A percentile compares a stretch with the other conserved stretches of the same genome.
Conservation (phyloP, 2,113 vertebrate genomes). For the Pedionomus torquatus region DNA sequence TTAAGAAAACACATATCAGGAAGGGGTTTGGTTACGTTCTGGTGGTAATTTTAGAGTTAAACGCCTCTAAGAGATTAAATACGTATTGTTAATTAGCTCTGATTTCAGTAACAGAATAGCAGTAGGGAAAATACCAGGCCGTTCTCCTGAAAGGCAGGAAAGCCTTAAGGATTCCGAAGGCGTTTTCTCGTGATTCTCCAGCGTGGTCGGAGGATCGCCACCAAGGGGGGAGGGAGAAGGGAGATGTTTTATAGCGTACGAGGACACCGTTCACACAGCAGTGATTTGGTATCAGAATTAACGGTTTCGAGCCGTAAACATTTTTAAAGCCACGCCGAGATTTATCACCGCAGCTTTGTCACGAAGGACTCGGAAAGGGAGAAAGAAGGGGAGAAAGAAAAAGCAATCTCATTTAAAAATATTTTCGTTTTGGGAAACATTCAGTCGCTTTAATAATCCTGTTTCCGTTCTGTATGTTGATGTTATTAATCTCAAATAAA, state of each 20-base stretch:
- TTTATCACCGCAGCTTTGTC: background rate
- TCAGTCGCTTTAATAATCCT: constrained; percentile 50
- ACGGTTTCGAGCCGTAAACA: background rate
- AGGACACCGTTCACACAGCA: background rate
- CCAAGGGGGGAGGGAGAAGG: too few species aligned
- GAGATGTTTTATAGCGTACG: background rate
- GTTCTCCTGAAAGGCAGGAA: background rate
- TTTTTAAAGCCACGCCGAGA: background rate
- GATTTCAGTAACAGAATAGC: background rate
- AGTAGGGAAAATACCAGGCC: background rate
- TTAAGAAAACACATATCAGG: rapidly evolving
- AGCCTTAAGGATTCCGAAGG: background rate
- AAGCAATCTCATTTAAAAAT: constrained; percentile 61
- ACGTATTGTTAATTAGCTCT: background rate
- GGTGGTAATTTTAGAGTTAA: background rate
- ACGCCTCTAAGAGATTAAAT: background rate
- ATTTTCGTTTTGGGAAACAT: constrained; percentile 71
- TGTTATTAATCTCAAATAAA: constrained; percentile 85
- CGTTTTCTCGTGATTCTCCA: background rate
- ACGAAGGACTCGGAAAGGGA: background rate
- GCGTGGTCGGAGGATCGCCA: background rate
- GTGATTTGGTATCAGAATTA: background rate
- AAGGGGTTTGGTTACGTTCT: background rate
- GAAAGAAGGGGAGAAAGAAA: background rate
- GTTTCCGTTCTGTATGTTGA: constrained; percentile 65